Conservation (phyloP, 2,888 invertebrate species). For the Blastobasis adustella region DNA sequence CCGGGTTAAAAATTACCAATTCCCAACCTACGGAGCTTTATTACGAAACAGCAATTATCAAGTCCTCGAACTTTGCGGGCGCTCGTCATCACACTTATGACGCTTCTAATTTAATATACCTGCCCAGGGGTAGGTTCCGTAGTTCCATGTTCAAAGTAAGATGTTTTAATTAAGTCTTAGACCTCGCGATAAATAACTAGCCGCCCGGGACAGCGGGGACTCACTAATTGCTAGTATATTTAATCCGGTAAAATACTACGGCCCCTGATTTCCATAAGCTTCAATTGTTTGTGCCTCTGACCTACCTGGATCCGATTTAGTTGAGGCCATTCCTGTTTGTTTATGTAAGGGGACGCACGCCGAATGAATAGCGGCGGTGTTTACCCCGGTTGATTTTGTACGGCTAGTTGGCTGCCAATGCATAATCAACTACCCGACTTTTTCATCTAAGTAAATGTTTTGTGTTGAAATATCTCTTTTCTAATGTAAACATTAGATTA, state of each 20-base stretch:
- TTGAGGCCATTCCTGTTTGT: conserved; percentile 56
- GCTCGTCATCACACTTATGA: no score
- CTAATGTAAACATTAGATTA: no score
- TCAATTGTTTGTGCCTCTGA: conserved; percentile 62
- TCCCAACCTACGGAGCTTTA: no score
- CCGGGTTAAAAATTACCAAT: no score
- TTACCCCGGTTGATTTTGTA: no score
- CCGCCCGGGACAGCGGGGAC: conserved; percentile 42
- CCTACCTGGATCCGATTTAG: conserved; percentile 56
- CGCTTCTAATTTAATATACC: conserved; percentile 41
- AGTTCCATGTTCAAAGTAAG: conserved; percentile 60
- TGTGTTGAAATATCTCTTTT: no score
- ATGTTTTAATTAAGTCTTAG: conserved; percentile 73
- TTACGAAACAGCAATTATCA: no score
- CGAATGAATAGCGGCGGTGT: conserved; percentile 35
- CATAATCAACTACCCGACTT: no score
- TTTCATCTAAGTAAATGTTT: no score
- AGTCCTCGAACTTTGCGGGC: no score
- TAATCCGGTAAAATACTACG: conserved; percentile 69
- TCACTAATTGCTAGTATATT: conserved; percentile 72
- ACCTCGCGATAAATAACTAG: conserved; percentile 68
- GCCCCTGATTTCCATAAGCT: conserved; percentile 71
- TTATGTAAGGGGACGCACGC: conserved; percentile 48
- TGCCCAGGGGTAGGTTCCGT: conserved; percentile 39
- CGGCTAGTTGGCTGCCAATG: no score